phyloP scores from a whole-genome alignment of 2,797 vertebrate genomes.

The Semaprochilodus insignis region DNA sequence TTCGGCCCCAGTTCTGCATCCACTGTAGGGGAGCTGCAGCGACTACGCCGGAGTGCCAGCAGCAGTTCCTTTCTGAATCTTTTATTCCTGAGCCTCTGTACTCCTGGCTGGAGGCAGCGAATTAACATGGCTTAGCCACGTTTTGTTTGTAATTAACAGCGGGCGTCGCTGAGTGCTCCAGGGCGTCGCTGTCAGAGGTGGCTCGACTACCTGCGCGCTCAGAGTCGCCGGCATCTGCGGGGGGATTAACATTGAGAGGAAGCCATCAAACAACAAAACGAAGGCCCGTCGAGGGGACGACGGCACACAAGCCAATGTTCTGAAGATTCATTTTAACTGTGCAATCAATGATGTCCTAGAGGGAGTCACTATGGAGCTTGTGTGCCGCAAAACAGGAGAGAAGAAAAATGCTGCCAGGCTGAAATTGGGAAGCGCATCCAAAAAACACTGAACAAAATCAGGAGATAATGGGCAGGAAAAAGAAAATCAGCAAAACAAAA shows the following conservation, averaged over 20 bases:
- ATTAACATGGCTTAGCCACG: slow-evolving; percentile 50
- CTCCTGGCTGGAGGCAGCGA: slow-evolving; percentile 29
- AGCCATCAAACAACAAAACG: slow-evolving; percentile 43
- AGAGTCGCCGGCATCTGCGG: slow-evolving; percentile 50
- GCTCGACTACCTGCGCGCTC: slow-evolving; percentile 48
- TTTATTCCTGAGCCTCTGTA: slow-evolving; percentile 16
- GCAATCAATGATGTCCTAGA: slow-evolving; percentile 39
- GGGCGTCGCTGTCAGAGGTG: slow-evolving; percentile 35
- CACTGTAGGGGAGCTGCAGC: slow-evolving; percentile 30
- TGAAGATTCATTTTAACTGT: slow-evolving; percentile 49
- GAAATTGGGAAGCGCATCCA: slow-evolving; percentile 11
- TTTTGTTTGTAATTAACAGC: slow-evolving; percentile 60
- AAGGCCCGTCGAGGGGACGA: slow-evolving; percentile 28
- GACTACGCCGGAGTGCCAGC: slow-evolving; percentile 20
- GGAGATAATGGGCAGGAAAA: not conserved
- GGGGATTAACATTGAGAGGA: slow-evolving; percentile 38
- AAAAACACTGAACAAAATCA: slow-evolving; percentile 6
- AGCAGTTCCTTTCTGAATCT: slow-evolving; percentile 38
- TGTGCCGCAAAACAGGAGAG: slow-evolving; percentile 32
- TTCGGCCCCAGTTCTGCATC: slow-evolving; percentile 13
- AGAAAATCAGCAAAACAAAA: slow-evolving; percentile 4
- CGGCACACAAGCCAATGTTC: slow-evolving; percentile 44
- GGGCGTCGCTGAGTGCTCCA: slow-evolving; percentile 38
- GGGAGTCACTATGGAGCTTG: slow-evolving; percentile 19
- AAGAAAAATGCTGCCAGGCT: slow-evolving; percentile 14